Base-by-base conservation (phyloP, 2,888 invertebrate species). In the Mallateleia sp. region DNA sequence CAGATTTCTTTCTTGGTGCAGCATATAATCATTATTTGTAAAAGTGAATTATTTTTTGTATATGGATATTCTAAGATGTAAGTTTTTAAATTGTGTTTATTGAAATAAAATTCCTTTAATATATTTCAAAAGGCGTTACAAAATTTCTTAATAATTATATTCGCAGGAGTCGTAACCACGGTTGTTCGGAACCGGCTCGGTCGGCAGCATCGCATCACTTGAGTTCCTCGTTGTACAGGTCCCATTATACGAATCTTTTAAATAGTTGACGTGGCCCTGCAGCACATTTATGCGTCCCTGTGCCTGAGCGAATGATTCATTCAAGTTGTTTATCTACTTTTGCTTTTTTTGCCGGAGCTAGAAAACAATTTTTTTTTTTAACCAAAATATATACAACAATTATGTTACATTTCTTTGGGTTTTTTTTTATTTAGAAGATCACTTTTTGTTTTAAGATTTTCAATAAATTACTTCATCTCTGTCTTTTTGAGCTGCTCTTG, bases 271-370 rank as follows among this genome's bases (percentile, higher is more conserved):
- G 85, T 97, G 97, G 9, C 96, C 96, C 91, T 97, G 97, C 15
- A 97, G 94, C 18, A 96, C 96, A 38, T 96, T 96, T 15, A 97
- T 96, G 24, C 97, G 95, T 89, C 96, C 96, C 90, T 97, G 97
- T 0, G 97, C 97, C 91, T 97, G 95, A 78, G 97, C 96, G 89
- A 97, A 97, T 89, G 96, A 97, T 91, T 97, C 97, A 91, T 96
- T 97, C 82, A 97, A 93, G 91, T 96, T 96, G 85, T 96, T 96
- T 60, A 97, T 96, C 92, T 97, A 97, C 20, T 96, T 95, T 91
- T 97, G 97, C 96, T 97, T 97, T 86, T 97, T 96, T 92, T 97
- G 97, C 69, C 97, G 96, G 52, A 97, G 96, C 97, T 97, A 92
- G 0, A 32, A 60, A 58, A 62, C n/a, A n/a, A n/a, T n/a, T n/a